Conservation (phyloP, 2,888 invertebrate species). For the Ellobium chinense region DNA sequence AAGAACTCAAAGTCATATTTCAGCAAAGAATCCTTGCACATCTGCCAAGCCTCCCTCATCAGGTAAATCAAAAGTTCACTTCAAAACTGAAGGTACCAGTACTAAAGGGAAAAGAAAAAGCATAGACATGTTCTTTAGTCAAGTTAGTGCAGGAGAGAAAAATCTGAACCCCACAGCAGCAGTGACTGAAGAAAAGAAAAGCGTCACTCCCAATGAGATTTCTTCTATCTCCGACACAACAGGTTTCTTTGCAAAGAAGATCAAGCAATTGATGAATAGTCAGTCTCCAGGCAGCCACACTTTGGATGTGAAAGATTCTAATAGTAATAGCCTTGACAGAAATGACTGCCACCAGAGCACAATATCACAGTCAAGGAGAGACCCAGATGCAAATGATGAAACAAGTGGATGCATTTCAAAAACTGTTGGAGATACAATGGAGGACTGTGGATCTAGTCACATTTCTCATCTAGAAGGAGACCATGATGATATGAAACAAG, state of each 20-base stretch:
- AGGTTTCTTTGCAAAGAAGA: conserved; percentile 32
- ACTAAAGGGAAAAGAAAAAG: conserved; percentile 21
- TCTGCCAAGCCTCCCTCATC: neutral
- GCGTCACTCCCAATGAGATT: neutral
- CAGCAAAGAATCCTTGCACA: neutral
- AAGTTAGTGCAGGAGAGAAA: neutral
- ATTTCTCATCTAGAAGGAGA: too few relatives aligned
- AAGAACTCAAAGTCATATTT: neutral
- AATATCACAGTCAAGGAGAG: too few relatives aligned
- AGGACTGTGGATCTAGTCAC: too few relatives aligned
- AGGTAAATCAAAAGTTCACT: neutral
- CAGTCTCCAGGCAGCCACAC: too few relatives aligned
- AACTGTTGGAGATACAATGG: too few relatives aligned
- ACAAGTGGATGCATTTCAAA: too few relatives aligned
- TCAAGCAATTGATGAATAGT: conserved; percentile 7
- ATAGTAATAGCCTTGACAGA: too few relatives aligned
- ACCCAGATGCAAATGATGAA: too few relatives aligned
- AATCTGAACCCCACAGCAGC: neutral
- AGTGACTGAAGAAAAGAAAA: neutral
- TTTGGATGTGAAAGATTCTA: too few relatives aligned
- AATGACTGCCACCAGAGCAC: too few relatives aligned
- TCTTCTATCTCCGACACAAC: neutral
- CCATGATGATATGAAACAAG: too few relatives aligned
- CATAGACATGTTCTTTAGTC: conserved; percentile 47
- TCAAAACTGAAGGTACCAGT: neutral